phyloP scores from a whole-genome alignment of 2,888 invertebrate species.

The Dugesia japonica region DNA sequence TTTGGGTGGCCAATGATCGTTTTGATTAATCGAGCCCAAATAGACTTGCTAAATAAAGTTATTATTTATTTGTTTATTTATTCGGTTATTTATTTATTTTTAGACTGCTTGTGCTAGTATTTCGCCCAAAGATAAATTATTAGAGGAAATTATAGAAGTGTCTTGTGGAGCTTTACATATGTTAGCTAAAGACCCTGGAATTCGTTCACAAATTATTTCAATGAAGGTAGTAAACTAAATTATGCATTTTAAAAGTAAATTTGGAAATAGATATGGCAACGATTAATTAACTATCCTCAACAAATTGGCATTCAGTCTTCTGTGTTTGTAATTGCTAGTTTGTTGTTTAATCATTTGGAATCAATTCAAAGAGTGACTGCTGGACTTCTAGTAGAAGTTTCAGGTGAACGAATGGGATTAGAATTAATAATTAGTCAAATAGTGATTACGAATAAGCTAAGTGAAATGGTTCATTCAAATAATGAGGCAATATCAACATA shows the following conservation, averaged over 20 bases:
- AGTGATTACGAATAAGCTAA: slow-evolving; percentile 68
- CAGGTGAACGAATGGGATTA: slow-evolving; percentile 67
- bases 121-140: slow-evolving; percentile 17
- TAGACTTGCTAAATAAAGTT: slow-evolving; percentile 11
- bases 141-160: slow-evolving; percentile 88
- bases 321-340: neutral
- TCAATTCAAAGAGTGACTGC: slow-evolving; percentile 91
- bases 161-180: slow-evolving; percentile 93
- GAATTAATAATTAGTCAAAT: slow-evolving; percentile 81
- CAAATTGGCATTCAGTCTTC: neutral
- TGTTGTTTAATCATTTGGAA: slow-evolving; percentile 46
- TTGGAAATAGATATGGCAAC: slow-evolving; percentile 9
- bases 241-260: too few species aligned
- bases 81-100: neutral
- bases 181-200: slow-evolving; percentile 62
- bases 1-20: slow-evolving; percentile 28
- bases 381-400: slow-evolving; percentile 83
- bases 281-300: neutral
- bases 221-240: too few species aligned
- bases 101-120: slow-evolving; percentile 9
- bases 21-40: slow-evolving; percentile 26
- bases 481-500: slow-evolving; percentile 93
- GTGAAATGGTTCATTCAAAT: slow-evolving; percentile 80
- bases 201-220: slow-evolving; percentile 17
- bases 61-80: too few species aligned